Percentiles rank a stretch among this genome's conserved stretches.
Conservation (phyloP, 1,140 invertebrate species). For the Daktulosphaira vitifoliae region DNA sequence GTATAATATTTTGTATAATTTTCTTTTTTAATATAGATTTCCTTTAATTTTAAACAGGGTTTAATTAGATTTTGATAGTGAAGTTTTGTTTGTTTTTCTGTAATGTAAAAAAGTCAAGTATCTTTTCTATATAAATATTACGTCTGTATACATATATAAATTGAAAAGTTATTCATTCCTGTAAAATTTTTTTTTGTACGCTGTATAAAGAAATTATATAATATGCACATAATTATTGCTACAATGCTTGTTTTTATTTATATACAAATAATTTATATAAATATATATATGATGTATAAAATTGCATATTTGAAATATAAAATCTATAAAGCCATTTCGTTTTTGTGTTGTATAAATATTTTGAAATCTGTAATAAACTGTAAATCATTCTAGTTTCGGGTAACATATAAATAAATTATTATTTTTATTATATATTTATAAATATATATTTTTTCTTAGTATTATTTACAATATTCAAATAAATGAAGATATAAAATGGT, state of each 20-base stretch:
- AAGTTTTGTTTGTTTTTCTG: constrained; percentile 30
- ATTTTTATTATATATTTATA: constrained; percentile 20
- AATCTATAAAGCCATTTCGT: constrained; percentile 23
- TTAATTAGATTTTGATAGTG: constrained; percentile 27
- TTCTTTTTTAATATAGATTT: constrained; percentile 26
- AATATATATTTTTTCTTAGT: too few species aligned
- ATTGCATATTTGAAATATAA: constrained; percentile 26
- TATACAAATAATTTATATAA: not conserved
- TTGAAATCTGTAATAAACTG: constrained; percentile 19
- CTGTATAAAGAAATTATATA: constrained; percentile 32
- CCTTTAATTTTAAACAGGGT: constrained; percentile 32
- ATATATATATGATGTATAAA: constrained; percentile 32
- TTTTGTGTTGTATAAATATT: constrained; percentile 19
- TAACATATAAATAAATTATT: constrained; percentile 22
- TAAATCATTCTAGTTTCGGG: constrained; percentile 19
- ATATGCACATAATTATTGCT: constrained; percentile 23
- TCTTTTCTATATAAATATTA: constrained; percentile 28
- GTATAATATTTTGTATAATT: constrained; percentile 32
- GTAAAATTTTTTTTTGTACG: constrained; percentile 25
- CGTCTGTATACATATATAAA: constrained; percentile 9
- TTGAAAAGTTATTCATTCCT: constrained; percentile 22
- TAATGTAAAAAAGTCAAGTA: constrained; percentile 25
- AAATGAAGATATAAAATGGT: constrained; percentile 5
- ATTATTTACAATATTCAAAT: not conserved
- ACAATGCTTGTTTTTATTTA: constrained; percentile 14